Base-by-base conservation (phyloP, 1,140 invertebrate species). In the Polyergus mexicanus region DNA sequence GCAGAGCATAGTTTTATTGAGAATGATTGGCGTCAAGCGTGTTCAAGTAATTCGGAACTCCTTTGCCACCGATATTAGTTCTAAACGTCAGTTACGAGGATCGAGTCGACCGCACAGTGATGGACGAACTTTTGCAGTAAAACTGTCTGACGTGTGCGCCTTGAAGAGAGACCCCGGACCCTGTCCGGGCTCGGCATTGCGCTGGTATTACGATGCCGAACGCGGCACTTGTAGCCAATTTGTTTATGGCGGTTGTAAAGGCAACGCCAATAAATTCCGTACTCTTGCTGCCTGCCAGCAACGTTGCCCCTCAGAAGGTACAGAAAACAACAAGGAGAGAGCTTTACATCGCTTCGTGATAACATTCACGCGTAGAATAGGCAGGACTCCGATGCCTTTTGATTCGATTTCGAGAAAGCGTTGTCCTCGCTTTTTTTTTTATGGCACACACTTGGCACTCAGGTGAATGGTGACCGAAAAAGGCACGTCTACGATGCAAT, bases 251-350 rank as follows among this genome's bases (percentile, higher is more conserved):
- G 97, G 97, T 90, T 97, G 96, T 93, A 95, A 95, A 87, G 96
- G 96, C 68, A 97, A 97, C 92, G 94, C 93, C 63, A 98, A 98
- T 95, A 96, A 96, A 89, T 97, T 97, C 93, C 94, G 95, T 84
- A 95, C 95, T 80, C 88, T 94, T 54, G 93, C 95, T 84, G 95
- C 95, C 71, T 97, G 97, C 93, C 95, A 96, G 92, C 93, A 95
- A 66, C 94, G 94, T 75, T 97, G 96, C 87, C 91, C 90, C 32
- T 83, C 80, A 62, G 88, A 91, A 94, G 92, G 93, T 93, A 94
- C 85, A 69, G 22, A 54, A 0, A 28, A 13, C 77, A 69, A 60
- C 68, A 25, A 54, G 65, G 66, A 62, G 35, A 69, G 3, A 74
- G 72, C 85, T 89, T 88, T 13, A 47, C 13, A 16, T 58, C 22